phyloP scores from a whole-genome alignment of 2,888 invertebrate species.

The Rhorus exstirpatorius region DNA sequence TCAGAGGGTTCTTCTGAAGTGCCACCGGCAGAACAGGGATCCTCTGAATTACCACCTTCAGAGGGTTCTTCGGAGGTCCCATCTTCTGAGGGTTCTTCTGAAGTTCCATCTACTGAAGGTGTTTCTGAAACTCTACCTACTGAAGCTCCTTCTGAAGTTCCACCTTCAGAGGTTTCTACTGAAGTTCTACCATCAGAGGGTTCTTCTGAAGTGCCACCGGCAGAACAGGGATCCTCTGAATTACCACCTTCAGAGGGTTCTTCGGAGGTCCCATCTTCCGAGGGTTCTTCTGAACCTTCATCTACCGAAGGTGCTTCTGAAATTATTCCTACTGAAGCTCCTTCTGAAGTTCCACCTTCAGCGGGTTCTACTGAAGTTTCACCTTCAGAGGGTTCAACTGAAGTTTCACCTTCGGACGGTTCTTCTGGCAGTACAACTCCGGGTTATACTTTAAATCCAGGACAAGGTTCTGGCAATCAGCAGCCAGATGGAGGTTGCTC shows the following conservation, averaged over 20 bases:
- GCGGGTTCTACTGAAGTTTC: constrained; percentile 7
- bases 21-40: too few relatives aligned
- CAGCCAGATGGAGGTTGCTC: too few relatives aligned
- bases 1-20: too few relatives aligned
- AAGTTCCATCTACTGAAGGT: too few relatives aligned
- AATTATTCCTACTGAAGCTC: background rate
- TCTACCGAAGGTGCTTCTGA: constrained; percentile 9
- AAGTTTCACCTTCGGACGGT: constrained; percentile 13
- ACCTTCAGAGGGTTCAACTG: constrained; percentile 17
- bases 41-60: too few relatives aligned
- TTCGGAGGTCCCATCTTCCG: constrained; percentile 8
- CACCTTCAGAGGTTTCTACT: background rate
- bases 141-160: too few relatives aligned
- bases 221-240: background rate
- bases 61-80: background rate
- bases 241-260: constrained; percentile 27
- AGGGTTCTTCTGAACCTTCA: constrained; percentile 15
- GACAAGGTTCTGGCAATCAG: too few relatives aligned
- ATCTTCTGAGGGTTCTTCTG: constrained; percentile 1
- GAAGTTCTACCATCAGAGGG: background rate
- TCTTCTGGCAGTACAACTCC: constrained; percentile 17
- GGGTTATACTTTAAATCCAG: background rate
- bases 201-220: background rate
- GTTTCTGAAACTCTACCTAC: too few relatives aligned
- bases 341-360: constrained; percentile 24